Conservation (phyloP, 1,140 invertebrate genomes). For the Drosophila funebris region DNA sequence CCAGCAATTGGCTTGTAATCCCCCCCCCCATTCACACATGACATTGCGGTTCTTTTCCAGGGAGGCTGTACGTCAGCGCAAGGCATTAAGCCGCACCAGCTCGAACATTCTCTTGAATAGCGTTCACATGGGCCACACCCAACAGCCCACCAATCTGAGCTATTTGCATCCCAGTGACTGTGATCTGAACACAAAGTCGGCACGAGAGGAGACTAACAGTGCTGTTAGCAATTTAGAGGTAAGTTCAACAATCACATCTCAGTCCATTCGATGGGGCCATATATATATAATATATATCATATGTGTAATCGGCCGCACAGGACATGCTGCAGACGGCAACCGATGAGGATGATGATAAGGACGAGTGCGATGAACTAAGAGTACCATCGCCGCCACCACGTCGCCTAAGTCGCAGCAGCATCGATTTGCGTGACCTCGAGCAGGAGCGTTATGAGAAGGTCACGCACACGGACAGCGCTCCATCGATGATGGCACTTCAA, state of each 20-base stretch:
- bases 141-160: constrained; percentile 86
- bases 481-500: constrained; percentile 82
- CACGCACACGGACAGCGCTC: constrained; percentile 82
- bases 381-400: constrained; percentile 82
- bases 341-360: constrained; percentile 82
- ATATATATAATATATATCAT: neutral
- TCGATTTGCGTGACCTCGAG: constrained; percentile 82
- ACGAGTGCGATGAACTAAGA: constrained; percentile 82
- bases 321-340: constrained; percentile 79
- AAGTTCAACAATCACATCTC: constrained; percentile 34
- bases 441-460: constrained; percentile 83
- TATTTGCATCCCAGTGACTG: constrained; percentile 88
- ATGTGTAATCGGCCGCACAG: constrained; percentile 44
- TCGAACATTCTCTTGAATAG: constrained; percentile 92
- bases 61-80: constrained; percentile 94
- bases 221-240: constrained; percentile 85
- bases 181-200: constrained; percentile 83
- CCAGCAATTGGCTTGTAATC: constrained; percentile 26
- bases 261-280: neutral
- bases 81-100: constrained; percentile 91
- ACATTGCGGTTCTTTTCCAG: constrained; percentile 83
- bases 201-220: constrained; percentile 85
- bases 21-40: neutral
- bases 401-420: constrained; percentile 82
- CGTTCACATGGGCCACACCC: constrained; percentile 91